These are phyloP conservation scores for Arenaria interpres DNA, from an alignment of 2,113 vertebrate species.

Conservation along the genomic window DNA sequence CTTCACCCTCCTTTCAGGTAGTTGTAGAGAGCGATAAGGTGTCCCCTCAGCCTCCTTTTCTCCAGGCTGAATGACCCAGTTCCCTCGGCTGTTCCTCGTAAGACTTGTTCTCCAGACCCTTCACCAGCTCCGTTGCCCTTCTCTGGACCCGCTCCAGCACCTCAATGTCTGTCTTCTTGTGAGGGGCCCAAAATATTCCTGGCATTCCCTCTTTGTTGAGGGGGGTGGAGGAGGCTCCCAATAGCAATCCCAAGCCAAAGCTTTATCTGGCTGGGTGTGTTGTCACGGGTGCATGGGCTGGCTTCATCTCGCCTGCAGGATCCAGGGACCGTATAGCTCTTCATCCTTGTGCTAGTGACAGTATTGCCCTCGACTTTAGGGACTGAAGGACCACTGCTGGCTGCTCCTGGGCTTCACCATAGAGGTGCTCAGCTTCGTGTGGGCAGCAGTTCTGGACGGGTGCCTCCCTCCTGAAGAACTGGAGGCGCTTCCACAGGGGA, in stretches of 20 bases:
- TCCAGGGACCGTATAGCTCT: background rate
- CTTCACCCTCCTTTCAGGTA: background rate
- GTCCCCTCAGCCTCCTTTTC: background rate
- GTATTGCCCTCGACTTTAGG: background rate
- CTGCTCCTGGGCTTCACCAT: background rate
- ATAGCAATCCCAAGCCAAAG: background rate
- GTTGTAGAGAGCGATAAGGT: fast-evolving
- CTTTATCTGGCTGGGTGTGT: background rate
- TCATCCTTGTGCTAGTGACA: fast-evolving
- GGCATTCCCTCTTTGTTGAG: background rate
- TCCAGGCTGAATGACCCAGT: background rate
- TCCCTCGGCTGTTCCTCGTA: background rate
- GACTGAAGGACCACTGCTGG: background rate
- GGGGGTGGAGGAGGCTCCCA: background rate
- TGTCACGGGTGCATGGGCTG: background rate
- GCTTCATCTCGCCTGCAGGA: background rate
- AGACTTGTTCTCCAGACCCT: background rate
- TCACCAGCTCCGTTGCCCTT: background rate
- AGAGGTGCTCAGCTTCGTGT: background rate
- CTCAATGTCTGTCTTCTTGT: background rate
- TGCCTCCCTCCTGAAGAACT: background rate
- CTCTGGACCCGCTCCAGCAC: background rate
- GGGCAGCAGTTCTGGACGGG: fast-evolving
- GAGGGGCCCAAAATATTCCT: background rate
- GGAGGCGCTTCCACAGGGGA: background rate